Evolutionary conservation across 2,797 vertebrate genomes (phyloP), one percentile per base, ranked within the genome.

Genomic region (Enteromius thamalakanensis): DNA sequence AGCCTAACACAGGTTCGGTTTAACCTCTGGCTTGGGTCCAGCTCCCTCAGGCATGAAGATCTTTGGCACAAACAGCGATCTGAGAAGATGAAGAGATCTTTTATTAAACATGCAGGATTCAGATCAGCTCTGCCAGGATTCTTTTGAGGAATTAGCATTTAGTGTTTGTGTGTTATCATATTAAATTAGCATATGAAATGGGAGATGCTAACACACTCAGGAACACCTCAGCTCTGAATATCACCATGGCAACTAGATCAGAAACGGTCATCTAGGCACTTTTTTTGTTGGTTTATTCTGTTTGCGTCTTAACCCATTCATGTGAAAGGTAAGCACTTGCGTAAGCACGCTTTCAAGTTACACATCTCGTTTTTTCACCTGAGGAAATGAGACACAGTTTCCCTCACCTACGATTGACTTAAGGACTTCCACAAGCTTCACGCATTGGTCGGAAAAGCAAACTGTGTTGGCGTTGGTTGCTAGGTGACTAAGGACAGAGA

Each of bases 191-290:
- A 88, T 90, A 89, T 88, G 89, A 81, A 86, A 71, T 55, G 55
- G 86, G 88, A 82, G 71, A 87, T 86, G 87, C 92, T 83, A 79
- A 91, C 90, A 88, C 87, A 42, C 87, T 89, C 80, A 79, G n/a
- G 75, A 86, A 77, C 84, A 80, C 80, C 85, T 86, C 87, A 87
- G 85, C 85, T 89, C 86, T 77, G 65, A 65, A 67, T 82, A 87
- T 94, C 62, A 87, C 88, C 93, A 94, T 93, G 92, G 93, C 91
- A 94, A 94, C 92, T 84, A 81, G 85, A 91, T 90, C 82, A 79
- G 84, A 78, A 80, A 91, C 90, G 88, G 91, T 92, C 89, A 90
- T 90, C 87, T 88, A 84, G 45, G 72, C 75, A 84, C 49, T 85
- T 60, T 64, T 79, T 53, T 7, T 53, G 69, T 60, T 42, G 34